Conservation (phyloP, 1,140 invertebrate genomes). For the Zaprionus tsacasi region DNA sequence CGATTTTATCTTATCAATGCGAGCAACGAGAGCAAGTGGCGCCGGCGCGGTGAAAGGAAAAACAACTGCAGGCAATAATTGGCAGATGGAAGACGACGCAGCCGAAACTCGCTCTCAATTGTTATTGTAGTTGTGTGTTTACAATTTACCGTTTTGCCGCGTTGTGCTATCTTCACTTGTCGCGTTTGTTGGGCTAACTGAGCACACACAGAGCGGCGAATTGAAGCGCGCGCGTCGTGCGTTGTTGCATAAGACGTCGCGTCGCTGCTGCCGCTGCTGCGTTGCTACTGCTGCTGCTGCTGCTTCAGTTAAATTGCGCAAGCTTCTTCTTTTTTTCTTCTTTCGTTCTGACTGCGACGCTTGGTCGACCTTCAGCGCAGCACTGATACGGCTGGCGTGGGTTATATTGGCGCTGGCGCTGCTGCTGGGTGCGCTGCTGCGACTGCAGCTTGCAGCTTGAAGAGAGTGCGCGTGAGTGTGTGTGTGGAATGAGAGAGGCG, state of each 20-base stretch:
- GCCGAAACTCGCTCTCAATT: conserved; percentile 9
- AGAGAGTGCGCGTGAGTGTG: no score
- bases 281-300: conserved; percentile 17
- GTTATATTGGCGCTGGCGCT: conserved; percentile 12
- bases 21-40: conserved; percentile 43
- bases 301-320: conserved; percentile 59
- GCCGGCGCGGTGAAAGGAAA: conserved; percentile 47
- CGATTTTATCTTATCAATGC: conserved; percentile 51
- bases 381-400: neutral
- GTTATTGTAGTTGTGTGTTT: conserved; percentile 16
- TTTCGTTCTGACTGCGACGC: conserved; percentile 39
- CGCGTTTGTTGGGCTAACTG: conserved; percentile 68
- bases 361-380: conserved; percentile 38
- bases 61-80: conserved; percentile 37
- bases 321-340: conserved; percentile 15
- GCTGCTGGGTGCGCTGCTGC: conserved; percentile 8
- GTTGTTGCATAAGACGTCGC: conserved; percentile 66
- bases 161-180: conserved; percentile 74
- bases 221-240: conserved; percentile 34
- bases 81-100: conserved; percentile 17
- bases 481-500: conserved; percentile 9
- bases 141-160: conserved; percentile 43
- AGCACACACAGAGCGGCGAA: conserved; percentile 57
- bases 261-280: conserved; percentile 25
- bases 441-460: neutral